These are phyloP conservation scores for Cyanoramphus novaezelandiae DNA, from an alignment of 2,113 vertebrate genomes.

Conservation along the genomic window DNA sequence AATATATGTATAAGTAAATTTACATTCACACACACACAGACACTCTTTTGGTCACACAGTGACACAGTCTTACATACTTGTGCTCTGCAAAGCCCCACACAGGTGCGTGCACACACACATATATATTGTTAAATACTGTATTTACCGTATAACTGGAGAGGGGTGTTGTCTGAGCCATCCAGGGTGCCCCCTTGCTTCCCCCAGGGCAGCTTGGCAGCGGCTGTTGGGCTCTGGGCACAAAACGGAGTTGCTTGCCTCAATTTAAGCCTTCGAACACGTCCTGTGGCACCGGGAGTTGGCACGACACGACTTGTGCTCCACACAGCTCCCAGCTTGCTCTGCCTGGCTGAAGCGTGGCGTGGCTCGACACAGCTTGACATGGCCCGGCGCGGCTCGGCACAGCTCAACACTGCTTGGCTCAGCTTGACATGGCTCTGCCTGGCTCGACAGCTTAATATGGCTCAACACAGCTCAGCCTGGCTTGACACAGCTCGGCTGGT, in stretches of 20 bases:
- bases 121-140: background rate
- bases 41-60: background rate
- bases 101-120: background rate
- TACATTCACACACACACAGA: background rate
- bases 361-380: background rate
- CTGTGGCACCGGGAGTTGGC: background rate
- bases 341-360: fast-evolving
- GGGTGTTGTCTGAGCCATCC: background rate
- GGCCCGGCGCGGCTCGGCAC: background rate
- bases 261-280: fast-evolving
- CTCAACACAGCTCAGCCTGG: background rate
- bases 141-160: background rate
- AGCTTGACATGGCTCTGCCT: background rate
- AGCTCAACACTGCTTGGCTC: too few relatives aligned
- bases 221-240: background rate
- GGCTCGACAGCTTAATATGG: background rate
- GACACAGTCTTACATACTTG: background rate
- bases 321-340: background rate
- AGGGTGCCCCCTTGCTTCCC: background rate
- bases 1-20: background rate
- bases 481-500: background rate
- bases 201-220: background rate
- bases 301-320: background rate
- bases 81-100: background rate
- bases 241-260: background rate